Percentiles rank a stretch among this genome's conserved stretches.
Evolutionary conservation across 2,113 vertebrate species (phyloP).

Genomic region (Scomber scombrus): DNA sequence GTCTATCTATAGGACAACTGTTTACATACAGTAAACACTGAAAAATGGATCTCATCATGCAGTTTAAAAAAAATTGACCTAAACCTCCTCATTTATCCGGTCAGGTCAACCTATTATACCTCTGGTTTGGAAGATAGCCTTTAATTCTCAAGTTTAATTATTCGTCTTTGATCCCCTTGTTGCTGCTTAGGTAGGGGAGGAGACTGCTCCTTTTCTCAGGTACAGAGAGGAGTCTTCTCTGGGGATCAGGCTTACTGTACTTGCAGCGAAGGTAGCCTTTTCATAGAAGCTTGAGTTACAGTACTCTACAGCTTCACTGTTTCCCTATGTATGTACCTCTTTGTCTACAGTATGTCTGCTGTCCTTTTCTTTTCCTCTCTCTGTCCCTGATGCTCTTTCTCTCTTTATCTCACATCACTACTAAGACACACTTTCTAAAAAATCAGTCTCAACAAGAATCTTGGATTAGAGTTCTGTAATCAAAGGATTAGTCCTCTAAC

Average conservation of each 20-base stretch:
- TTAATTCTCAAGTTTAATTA: background rate
- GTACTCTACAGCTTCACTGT: background rate
- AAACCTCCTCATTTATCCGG: background rate
- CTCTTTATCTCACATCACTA: background rate
- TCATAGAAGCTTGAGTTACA: conserved; percentile 31
- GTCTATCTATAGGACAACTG: no score
- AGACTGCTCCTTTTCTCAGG: background rate
- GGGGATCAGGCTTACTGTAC: conserved; percentile 40
- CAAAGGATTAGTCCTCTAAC: conserved; percentile 64
- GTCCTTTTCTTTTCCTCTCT: conserved; percentile 1
- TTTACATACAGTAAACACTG: no score
- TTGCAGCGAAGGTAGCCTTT: conserved; percentile 42
- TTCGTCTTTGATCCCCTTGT: conserved; percentile 6
- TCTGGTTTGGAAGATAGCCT: background rate
- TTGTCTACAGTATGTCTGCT: conserved; percentile 8
- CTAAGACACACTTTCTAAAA: conserved; percentile 36
- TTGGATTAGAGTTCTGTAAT: conserved; percentile 55
- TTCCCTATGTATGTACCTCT: background rate
- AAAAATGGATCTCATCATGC: background rate
- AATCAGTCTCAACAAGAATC: conserved; percentile 51
- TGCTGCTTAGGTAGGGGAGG: background rate
- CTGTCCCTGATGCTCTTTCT: background rate
- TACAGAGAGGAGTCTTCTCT: conserved; percentile 9
- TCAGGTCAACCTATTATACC: background rate
- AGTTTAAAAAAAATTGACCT: background rate